Percentiles rank a stretch among this genome's conserved stretches.
Evolutionary conservation across 2,113 vertebrate species (phyloP).

Genomic region (Tyrannus savana): DNA sequence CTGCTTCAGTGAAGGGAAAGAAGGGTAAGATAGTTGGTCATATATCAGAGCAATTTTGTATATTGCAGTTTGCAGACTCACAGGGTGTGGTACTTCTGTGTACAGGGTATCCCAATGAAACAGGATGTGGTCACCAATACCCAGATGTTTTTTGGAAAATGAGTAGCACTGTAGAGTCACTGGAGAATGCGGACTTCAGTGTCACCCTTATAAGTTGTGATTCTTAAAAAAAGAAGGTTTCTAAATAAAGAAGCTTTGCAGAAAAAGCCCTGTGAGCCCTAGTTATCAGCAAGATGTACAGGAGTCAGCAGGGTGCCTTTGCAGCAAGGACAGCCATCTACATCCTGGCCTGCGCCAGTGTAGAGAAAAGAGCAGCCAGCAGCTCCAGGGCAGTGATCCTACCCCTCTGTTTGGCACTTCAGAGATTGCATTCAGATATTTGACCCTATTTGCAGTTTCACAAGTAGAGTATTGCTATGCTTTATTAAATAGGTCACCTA

Average conservation of each 20-base stretch:
- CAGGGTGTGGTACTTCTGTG: not conserved
- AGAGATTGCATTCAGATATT: not conserved
- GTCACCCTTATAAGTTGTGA: not conserved
- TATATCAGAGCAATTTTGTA: not conserved
- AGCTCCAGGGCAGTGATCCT: not conserved
- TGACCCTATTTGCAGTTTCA: not conserved
- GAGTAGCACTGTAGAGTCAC: not conserved
- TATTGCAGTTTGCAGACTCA: not conserved
- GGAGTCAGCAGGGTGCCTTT: not conserved
- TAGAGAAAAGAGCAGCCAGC: not conserved
- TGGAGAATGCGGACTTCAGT: not conserved
- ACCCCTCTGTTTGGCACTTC: not conserved
- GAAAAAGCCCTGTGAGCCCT: not conserved
- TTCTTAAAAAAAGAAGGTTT: not conserved
- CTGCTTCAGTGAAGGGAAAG: not conserved
- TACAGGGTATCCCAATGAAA: not conserved
- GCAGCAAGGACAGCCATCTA: not conserved
- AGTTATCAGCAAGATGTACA: not conserved
- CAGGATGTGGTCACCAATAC: not conserved
- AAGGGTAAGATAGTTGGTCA: not conserved
- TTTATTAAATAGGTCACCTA: not conserved
- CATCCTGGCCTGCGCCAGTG: not conserved
- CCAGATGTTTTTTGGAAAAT: not conserved
- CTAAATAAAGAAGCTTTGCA: not conserved
- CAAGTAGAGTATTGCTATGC: not conserved